These are phyloP conservation scores for Podabrus alpinus DNA, from an alignment of 2,888 invertebrate species.

Conservation along the genomic window DNA sequence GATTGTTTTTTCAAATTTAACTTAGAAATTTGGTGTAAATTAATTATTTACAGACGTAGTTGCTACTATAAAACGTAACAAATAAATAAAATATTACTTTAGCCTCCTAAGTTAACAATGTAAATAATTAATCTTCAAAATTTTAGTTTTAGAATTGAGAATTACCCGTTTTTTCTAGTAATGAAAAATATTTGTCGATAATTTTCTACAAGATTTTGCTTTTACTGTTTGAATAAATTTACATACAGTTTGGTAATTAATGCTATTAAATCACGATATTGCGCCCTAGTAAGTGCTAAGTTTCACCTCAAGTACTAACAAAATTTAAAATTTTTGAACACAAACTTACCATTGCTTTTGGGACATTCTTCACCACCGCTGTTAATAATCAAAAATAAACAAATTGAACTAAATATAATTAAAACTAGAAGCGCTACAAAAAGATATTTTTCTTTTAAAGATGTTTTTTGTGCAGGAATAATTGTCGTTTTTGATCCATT, in stretches of 20 bases:
- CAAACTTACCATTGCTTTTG: constrained; percentile 42
- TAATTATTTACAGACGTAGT: no score
- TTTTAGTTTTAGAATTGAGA: no score
- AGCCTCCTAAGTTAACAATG: no score
- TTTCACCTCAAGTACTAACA: neutral
- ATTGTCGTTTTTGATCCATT: constrained; percentile 50
- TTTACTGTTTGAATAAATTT: neutral
- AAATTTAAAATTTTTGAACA: neutral
- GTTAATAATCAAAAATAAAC: constrained; percentile 45
- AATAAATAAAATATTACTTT: no score
- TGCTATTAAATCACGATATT: neutral
- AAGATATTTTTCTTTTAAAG: constrained; percentile 46
- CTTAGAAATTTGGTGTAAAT: no score
- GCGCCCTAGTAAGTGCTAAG: neutral
- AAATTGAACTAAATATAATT: constrained; percentile 45
- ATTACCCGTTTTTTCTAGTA: no score
- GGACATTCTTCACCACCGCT: constrained; percentile 41
- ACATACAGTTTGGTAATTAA: neutral
- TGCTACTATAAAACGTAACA: no score
- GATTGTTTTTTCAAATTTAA: no score
- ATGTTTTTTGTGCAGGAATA: constrained; percentile 40
- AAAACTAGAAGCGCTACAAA: constrained; percentile 46
- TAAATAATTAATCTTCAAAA: no score
- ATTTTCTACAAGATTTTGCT: neutral
- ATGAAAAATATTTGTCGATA: neutral